phyloP scores from a whole-genome alignment of 2,113 vertebrate genomes.

The Paradoxurus hermaphroditus region DNA sequence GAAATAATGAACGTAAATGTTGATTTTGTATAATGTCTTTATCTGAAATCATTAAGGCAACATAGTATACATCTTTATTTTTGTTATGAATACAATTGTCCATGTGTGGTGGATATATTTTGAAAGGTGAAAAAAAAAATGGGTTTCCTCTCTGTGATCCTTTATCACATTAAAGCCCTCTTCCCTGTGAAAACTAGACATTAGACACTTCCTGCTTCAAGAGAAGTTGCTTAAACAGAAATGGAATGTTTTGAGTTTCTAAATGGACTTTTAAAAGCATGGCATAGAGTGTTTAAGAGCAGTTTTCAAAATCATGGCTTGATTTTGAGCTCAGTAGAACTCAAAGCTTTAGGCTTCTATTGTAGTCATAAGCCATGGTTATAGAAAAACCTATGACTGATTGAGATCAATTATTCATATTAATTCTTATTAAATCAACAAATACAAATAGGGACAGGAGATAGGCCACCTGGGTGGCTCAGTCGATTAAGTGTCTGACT shows the following conservation, averaged over 20 bases:
- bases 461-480: no score
- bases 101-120: not conserved
- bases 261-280: not conserved
- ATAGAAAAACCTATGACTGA: not conserved
- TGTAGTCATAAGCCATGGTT: not conserved
- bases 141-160: not conserved
- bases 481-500: no score
- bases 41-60: not conserved
- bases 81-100: not conserved
- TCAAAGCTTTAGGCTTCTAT: not conserved
- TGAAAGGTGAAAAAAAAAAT: not conserved
- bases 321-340: not conserved
- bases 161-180: not conserved
- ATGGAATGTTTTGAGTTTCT: not conserved
- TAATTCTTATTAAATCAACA: not conserved
- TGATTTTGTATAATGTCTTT: not conserved
- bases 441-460: not conserved
- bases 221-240: not conserved
- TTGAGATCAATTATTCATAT: not conserved
- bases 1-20: not conserved
- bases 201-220: not conserved
- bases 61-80: not conserved
- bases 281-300: not conserved
- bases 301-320: not conserved
- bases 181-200: not conserved